Conservation (phyloP, 2,113 vertebrate species). For the Cyphomyrus plagiostoma region DNA sequence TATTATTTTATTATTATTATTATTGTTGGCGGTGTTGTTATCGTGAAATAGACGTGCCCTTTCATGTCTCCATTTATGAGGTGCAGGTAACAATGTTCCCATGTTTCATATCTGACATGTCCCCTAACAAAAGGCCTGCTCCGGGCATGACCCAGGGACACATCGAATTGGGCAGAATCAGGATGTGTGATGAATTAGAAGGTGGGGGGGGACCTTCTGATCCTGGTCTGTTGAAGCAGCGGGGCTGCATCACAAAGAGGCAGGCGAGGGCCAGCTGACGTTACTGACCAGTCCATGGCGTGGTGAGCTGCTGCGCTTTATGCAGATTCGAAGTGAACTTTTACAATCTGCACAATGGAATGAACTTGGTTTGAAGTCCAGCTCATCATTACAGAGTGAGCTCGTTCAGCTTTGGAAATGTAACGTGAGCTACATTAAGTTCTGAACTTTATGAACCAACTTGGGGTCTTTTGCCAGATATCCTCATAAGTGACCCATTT, state of each 20-base stretch:
- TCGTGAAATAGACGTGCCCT: too few species aligned
- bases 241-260: background rate
- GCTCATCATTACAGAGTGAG: background rate
- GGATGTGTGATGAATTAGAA: background rate
- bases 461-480: background rate
- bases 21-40: too few species aligned
- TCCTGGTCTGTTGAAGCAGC: background rate
- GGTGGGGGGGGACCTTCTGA: background rate
- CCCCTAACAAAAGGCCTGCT: too few species aligned
- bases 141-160: too few species aligned
- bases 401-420: background rate
- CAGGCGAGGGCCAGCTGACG: background rate
- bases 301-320: background rate
- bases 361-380: background rate
- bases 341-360: background rate
- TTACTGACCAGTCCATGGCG: background rate
- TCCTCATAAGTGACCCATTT: background rate
- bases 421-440: background rate
- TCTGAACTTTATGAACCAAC: background rate
- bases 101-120: too few species aligned
- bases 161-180: too few species aligned
- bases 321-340: background rate
- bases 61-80: too few species aligned
- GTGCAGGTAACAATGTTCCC: too few species aligned
- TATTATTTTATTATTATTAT: background rate